Conservation (phyloP, 2,888 invertebrate species). For the Aethes cnicana region DNA sequence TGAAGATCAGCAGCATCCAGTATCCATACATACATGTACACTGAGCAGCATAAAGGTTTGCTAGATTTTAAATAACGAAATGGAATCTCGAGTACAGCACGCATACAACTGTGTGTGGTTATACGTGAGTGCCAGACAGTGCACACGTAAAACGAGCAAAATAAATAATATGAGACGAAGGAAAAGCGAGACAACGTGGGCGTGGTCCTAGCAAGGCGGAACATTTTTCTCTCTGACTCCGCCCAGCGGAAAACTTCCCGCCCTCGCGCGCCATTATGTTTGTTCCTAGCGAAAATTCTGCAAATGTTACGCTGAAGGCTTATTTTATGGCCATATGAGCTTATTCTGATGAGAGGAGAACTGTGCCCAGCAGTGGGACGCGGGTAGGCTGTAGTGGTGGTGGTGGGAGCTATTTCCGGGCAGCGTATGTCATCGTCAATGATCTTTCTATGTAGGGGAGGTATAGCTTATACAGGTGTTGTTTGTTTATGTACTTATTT, state of each 20-base stretch:
- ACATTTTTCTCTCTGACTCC: constrained; percentile 71
- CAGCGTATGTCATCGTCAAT: too few species aligned
- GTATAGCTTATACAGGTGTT: too few species aligned
- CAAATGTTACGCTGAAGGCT: constrained; percentile 6
- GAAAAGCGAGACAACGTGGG: constrained; percentile 57
- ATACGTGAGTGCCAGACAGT: constrained; percentile 13
- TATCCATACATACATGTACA: too few species aligned
- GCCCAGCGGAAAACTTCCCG: constrained; percentile 68
- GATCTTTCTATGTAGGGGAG: too few species aligned
- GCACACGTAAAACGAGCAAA: constrained; percentile 52
- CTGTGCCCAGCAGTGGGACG: not conserved
- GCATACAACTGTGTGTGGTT: not conserved
- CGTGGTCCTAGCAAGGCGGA: constrained; percentile 72
- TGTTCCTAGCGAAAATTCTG: constrained; percentile 39
- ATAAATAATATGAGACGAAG: constrained; percentile 50
- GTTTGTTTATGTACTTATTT: not conserved
- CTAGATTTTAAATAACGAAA: too few species aligned
- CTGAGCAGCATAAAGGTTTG: too few species aligned
- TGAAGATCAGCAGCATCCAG: too few species aligned
- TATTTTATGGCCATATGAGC: not conserved
- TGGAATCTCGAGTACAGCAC: too few species aligned
- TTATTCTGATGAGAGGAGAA: not conserved
- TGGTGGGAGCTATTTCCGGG: too few species aligned
- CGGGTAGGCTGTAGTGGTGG: too few species aligned
- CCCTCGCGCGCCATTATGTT: constrained; percentile 63